Conservation (phyloP, 2,113 vertebrate genomes). For the Tenebrosternarchus preto region DNA sequence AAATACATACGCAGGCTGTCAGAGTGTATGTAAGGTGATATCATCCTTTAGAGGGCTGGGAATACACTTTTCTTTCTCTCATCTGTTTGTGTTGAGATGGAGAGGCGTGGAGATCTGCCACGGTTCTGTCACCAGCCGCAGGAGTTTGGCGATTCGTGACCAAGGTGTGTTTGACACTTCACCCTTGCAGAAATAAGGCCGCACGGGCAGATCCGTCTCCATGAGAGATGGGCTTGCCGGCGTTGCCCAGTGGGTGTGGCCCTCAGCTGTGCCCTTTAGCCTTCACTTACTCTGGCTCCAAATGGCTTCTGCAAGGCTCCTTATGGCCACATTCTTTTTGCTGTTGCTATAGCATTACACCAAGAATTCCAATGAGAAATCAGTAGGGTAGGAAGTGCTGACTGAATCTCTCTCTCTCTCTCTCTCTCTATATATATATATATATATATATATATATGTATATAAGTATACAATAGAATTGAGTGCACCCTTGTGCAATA, state of each 20-base stretch:
- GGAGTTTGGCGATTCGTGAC: conserved; percentile 19
- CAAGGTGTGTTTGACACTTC: conserved; percentile 41
- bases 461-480: too few relatives aligned
- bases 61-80: conserved; percentile 4
- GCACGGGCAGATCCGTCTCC: conserved; percentile 36
- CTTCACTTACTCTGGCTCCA: conserved; percentile 58
- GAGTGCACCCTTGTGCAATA: too few relatives aligned
- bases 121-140: conserved; percentile 14
- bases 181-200: conserved; percentile 4
- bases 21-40: neutral
- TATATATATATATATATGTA: neutral
- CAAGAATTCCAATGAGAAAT: too few relatives aligned
- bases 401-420: too few relatives aligned
- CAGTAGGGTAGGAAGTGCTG: too few relatives aligned
- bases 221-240: conserved; percentile 42
- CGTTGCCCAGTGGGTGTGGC: conserved; percentile 28
- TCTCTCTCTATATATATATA: too few relatives aligned
- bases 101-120: neutral
- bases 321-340: too few relatives aligned
- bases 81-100: conserved; percentile 10
- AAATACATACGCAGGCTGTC: conserved; percentile 2
- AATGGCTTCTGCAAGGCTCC: conserved; percentile 12
- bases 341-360: conserved; percentile 4
- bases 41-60: neutral
- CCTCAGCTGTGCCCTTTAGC: conserved; percentile 40